Evolutionary conservation across 2,113 vertebrate species (phyloP).

Genomic region (Bubo scandiacus): DNA sequence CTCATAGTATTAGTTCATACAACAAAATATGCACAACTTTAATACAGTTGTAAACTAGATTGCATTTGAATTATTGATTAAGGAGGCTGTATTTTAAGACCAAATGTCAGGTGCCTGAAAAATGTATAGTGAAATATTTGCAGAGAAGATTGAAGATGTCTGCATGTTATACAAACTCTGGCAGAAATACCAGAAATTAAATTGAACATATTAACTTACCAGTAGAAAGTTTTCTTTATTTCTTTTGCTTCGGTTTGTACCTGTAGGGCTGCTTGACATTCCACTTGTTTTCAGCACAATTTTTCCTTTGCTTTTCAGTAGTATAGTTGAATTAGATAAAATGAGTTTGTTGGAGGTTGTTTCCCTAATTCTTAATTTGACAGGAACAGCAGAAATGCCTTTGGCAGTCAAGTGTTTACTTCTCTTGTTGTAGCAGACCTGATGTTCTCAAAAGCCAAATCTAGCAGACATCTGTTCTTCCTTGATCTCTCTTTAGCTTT

Average conservation of each 20-base stretch:
- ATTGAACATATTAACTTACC: not conserved
- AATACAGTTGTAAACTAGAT: not conserved
- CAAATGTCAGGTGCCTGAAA: not conserved
- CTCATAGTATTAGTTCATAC: not conserved
- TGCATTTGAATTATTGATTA: conserved; percentile 12
- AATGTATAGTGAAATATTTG: not conserved
- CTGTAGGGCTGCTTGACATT: not conserved
- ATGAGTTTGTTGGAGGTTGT: not conserved
- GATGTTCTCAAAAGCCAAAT: not conserved
- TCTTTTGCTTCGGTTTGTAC: not conserved
- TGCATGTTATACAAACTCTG: not conserved
- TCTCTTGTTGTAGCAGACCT: not conserved
- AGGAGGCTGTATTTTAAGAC: not conserved
- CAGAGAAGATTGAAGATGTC: not conserved
- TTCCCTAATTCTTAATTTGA: not conserved
- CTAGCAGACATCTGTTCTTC: not conserved
- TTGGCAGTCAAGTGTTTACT: not conserved
- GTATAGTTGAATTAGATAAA: not conserved
- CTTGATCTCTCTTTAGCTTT: not conserved
- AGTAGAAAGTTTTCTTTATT: not conserved
- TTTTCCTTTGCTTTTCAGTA: not conserved
- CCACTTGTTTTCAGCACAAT: not conserved
- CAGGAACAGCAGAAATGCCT: not conserved
- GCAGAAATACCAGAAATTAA: not conserved
- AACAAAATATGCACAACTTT: not conserved